phyloP scores from a whole-genome alignment of 2,888 invertebrate genomes.

The Neoascia interrupta region DNA sequence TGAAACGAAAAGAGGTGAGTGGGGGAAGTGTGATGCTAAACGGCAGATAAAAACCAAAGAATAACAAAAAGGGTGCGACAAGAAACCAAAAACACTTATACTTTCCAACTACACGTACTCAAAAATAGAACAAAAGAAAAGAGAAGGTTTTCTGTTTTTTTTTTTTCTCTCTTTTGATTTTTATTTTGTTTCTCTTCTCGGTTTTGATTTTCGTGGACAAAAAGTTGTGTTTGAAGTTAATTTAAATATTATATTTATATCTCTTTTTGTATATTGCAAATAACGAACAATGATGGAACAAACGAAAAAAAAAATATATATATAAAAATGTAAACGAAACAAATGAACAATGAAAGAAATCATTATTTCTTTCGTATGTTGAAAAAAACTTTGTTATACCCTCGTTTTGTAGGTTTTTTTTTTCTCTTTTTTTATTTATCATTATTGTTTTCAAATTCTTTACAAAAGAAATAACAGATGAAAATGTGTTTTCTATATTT shows the following conservation, averaged over 20 bases:
- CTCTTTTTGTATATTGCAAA: slow-evolving; percentile 70
- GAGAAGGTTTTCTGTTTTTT: slow-evolving; percentile 4
- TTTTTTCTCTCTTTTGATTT: slow-evolving; percentile 51
- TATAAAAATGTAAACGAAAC: slow-evolving; percentile 18
- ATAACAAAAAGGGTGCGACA: slow-evolving; percentile 1
- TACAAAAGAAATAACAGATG: slow-evolving; percentile 65
- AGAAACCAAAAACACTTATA: too few relatives aligned
- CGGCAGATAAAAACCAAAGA: background rate
- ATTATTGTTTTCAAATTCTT: slow-evolving; percentile 48
- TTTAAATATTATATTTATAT: slow-evolving; percentile 50
- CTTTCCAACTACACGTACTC: slow-evolving; percentile 9
- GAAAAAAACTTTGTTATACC: slow-evolving; percentile 17
- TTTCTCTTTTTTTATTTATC: too few relatives aligned
- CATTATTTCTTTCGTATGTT: slow-evolving; percentile 28
- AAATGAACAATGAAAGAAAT: slow-evolving; percentile 29
- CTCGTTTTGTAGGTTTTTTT: slow-evolving; percentile 22
- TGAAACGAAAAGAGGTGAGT: background rate
- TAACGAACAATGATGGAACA: slow-evolving; percentile 41
- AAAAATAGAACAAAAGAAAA: slow-evolving; percentile 2
- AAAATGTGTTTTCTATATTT: slow-evolving; percentile 44
- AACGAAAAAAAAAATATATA: slow-evolving; percentile 27
- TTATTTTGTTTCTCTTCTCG: slow-evolving; percentile 52
- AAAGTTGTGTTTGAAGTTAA: slow-evolving; percentile 40
- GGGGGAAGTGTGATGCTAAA: background rate
- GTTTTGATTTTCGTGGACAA: slow-evolving; percentile 28